A percentile compares a stretch with the other conserved stretches of the same genome.
Evolutionary conservation across 2,113 vertebrate genomes (phyloP).

Genomic region (Lampris incognitus): DNA sequence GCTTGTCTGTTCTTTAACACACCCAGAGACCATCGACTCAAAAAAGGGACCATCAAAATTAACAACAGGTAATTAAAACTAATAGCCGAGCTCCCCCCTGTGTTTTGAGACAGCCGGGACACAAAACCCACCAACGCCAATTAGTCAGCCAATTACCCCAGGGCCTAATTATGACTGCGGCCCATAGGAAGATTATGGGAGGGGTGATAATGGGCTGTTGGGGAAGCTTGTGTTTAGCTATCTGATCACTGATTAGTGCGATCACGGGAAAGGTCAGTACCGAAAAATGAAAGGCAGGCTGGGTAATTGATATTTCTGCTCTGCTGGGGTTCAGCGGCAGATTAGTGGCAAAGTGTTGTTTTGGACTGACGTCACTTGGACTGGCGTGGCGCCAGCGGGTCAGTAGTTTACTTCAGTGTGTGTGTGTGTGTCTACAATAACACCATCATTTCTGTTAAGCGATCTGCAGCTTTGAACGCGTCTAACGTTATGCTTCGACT

Average conservation of each 20-base stretch:
- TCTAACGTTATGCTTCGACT: no score
- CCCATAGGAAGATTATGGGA: constrained; percentile 49
- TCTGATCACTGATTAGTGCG: constrained; percentile 69
- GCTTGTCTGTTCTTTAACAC: constrained; percentile 9
- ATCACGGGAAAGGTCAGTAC: constrained; percentile 62
- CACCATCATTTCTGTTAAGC: no score
- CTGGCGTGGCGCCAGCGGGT: no score
- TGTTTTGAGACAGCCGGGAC: constrained; percentile 36
- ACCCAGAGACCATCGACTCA: constrained; percentile 23
- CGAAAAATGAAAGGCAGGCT: constrained; percentile 38
- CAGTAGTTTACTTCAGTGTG: no score
- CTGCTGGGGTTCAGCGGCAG: constrained; percentile 39
- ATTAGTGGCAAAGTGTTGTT: constrained; percentile 41
- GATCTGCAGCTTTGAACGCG: no score
- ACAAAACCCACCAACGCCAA: constrained; percentile 62
- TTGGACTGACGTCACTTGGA: constrained; percentile 30
- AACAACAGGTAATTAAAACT: constrained; percentile 65
- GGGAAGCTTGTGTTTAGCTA: constrained; percentile 56
- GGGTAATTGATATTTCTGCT: constrained; percentile 40
- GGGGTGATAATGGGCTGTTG: constrained; percentile 57
- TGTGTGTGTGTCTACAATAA: no score
- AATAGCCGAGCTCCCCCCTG: constrained; percentile 45
- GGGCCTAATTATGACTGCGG: constrained; percentile 62
- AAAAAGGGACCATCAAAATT: constrained; percentile 51
- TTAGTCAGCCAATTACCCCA: constrained; percentile 66